These are phyloP conservation scores for Hypotaenidia philippensis DNA, from an alignment of 2,797 vertebrate species.

Conservation along the genomic window DNA sequence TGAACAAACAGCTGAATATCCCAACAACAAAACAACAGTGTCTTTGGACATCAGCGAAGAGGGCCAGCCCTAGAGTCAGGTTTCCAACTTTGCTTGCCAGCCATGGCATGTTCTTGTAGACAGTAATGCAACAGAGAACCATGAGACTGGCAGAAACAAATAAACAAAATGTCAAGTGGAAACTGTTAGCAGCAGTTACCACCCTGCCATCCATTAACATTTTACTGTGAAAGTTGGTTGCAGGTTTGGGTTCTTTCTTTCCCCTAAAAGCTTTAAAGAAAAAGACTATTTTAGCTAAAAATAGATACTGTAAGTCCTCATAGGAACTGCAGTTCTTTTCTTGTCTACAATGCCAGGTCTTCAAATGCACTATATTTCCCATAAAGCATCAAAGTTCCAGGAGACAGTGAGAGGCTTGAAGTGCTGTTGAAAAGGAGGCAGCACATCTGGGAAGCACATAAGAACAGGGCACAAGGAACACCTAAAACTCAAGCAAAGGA, in stretches of 20 bases:
- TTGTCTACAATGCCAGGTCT: not conserved
- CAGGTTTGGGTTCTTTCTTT: not conserved
- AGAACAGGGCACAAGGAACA: not conserved
- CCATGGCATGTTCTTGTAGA: not conserved
- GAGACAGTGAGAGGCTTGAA: not conserved
- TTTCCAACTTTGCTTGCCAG: not conserved
- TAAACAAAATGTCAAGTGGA: not conserved
- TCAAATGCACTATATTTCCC: not conserved
- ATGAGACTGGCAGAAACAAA: not conserved
- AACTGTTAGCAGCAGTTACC: not conserved
- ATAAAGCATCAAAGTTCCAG: not conserved
- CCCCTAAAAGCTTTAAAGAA: not conserved
- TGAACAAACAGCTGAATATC: not conserved
- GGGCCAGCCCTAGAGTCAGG: not conserved
- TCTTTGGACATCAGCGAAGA: not conserved
- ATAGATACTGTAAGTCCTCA: not conserved
- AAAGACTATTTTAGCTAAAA: not conserved
- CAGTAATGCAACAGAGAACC: not conserved
- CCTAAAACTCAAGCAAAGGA: not conserved
- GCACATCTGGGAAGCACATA: not conserved
- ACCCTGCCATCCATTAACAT: not conserved
- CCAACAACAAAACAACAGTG: not conserved
- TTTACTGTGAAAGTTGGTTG: not conserved
- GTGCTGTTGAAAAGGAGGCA: not conserved
- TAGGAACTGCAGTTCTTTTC: not conserved